A percentile compares a stretch with the other conserved stretches of the same genome.
Evolutionary conservation across 1,140 invertebrate genomes (phyloP).

Genomic region (Harlomillsia oculata): DNA sequence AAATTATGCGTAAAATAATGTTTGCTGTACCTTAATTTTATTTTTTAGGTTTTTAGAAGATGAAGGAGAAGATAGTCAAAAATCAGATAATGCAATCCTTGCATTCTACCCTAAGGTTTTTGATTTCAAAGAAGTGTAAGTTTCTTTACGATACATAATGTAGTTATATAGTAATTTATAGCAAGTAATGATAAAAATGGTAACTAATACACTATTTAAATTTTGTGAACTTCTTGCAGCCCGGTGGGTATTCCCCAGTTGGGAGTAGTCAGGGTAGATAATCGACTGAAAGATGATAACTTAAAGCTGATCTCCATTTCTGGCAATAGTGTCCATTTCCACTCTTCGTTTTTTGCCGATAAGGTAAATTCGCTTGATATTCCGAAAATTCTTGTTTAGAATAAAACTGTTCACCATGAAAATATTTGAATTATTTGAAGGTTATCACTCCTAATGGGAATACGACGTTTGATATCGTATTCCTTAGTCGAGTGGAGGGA

Average conservation of each 20-base stretch:
- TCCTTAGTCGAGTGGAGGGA: conserved; percentile 81
- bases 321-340: conserved; percentile 76
- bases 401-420: too few relatives aligned
- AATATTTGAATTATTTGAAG: conserved; percentile 42
- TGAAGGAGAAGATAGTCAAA: conserved; percentile 18
- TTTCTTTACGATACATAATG: conserved; percentile 19
- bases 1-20: not conserved
- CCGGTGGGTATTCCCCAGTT: conserved; percentile 71
- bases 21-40: not conserved
- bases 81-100: conserved; percentile 18
- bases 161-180: conserved; percentile 6
- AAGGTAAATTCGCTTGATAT: conserved; percentile 57
- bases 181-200: too few relatives aligned
- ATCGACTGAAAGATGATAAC: conserved; percentile 61
- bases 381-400: too few relatives aligned
- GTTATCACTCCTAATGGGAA: conserved; percentile 77
- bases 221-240: conserved; percentile 44
- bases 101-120: conserved; percentile 39
- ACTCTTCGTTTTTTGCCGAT: conserved; percentile 84
- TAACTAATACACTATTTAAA: conserved; percentile 23
- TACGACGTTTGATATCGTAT: conserved; percentile 90
- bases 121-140: conserved; percentile 59
- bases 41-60: not conserved
- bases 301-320: conserved; percentile 77
- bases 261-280: conserved; percentile 67